Conservation (phyloP, 1,140 invertebrate species). For the Eulimnadia texana region DNA sequence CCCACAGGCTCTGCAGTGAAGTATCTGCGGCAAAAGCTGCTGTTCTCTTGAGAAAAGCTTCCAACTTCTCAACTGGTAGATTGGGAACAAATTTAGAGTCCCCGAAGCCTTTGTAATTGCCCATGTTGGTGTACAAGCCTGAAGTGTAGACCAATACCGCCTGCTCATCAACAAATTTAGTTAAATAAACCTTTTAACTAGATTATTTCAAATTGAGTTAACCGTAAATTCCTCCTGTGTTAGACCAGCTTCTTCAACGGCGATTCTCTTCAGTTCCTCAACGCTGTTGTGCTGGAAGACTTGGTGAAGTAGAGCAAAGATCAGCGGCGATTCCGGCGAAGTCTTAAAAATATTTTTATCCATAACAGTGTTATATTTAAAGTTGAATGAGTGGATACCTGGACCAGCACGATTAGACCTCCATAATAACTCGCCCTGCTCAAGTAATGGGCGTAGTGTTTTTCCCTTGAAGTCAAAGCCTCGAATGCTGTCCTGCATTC, state of each 20-base stretch:
- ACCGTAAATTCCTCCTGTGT: conserved; percentile 71
- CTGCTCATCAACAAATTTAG: conserved; percentile 36
- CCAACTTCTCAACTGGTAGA: conserved; percentile 54
- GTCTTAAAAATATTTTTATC: conserved; percentile 28
- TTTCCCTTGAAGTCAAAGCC: conserved; percentile 61
- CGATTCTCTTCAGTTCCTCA: conserved; percentile 47
- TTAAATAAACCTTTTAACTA: conserved; percentile 17
- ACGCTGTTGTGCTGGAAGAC: conserved; percentile 55
- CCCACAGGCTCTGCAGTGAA: conserved; percentile 37
- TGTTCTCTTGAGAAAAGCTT: conserved; percentile 51
- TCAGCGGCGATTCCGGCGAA: conserved; percentile 68
- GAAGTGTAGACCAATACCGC: conserved; percentile 69
- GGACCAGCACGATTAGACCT: conserved; percentile 64
- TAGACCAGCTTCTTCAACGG: conserved; percentile 41
- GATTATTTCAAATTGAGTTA: conserved; percentile 24
- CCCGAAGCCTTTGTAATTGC: conserved; percentile 90
- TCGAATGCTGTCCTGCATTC: conserved; percentile 71
- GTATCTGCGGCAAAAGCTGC: conserved; percentile 46
- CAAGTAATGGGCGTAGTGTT: conserved; percentile 79
- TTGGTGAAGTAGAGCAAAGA: conserved; percentile 69
- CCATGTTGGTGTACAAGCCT: conserved; percentile 67
- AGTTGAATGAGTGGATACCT: too few species aligned
- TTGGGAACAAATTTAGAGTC: conserved; percentile 88
- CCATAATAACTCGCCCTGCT: conserved; percentile 78
- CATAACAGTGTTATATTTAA: background rate